Evolutionary conservation across 1,140 invertebrate species (phyloP).

Genomic region (Globodera rostochiensis): DNA sequence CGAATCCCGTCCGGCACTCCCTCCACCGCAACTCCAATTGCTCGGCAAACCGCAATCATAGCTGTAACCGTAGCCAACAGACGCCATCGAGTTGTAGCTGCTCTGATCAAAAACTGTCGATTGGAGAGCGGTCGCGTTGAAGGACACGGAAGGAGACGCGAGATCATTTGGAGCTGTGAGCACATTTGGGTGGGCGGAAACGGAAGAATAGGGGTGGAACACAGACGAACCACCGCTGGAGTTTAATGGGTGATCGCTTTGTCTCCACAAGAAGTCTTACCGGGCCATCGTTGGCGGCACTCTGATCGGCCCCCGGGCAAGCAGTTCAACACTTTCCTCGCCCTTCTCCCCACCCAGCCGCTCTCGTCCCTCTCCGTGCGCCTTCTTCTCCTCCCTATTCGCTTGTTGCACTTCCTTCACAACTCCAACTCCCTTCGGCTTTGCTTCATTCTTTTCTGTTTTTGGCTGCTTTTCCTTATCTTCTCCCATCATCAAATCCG

Average conservation of each 20-base stretch:
- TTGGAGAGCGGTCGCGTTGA: slow-evolving; percentile 35
- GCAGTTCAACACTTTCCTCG: slow-evolving; percentile 36
- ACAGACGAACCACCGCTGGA: slow-evolving; percentile 5
- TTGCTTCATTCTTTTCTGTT: slow-evolving; percentile 2
- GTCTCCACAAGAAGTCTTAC: slow-evolving; percentile 3
- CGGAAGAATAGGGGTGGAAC: background rate
- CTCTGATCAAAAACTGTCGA: slow-evolving; percentile 40
- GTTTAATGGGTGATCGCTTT: slow-evolving; percentile 27
- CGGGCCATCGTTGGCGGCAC: slow-evolving; percentile 31
- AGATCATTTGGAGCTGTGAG: background rate
- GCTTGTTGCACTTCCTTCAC: slow-evolving; percentile 4
- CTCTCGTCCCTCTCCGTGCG: slow-evolving; percentile 22
- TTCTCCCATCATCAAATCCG: slow-evolving; percentile 48
- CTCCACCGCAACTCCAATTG: slow-evolving; percentile 27
- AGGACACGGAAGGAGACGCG: background rate
- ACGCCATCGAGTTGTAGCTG: slow-evolving; percentile 25
- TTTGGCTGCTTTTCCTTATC: slow-evolving; percentile 35
- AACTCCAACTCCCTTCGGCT: slow-evolving; percentile 32
- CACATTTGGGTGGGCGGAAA: slow-evolving; percentile 29
- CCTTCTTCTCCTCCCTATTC: slow-evolving; percentile 33
- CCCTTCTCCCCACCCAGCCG: slow-evolving; percentile 23
- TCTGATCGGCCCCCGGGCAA: slow-evolving; percentile 62
- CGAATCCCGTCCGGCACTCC: slow-evolving; percentile 31
- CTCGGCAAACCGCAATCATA: slow-evolving; percentile 43
- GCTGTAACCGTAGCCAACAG: slow-evolving; percentile 33